Percentiles rank a stretch among this genome's conserved stretches.
These are phyloP conservation scores for Chlorospingus flavigularis DNA, from an alignment of 2,797 vertebrate genomes.

Conservation along the genomic window DNA sequence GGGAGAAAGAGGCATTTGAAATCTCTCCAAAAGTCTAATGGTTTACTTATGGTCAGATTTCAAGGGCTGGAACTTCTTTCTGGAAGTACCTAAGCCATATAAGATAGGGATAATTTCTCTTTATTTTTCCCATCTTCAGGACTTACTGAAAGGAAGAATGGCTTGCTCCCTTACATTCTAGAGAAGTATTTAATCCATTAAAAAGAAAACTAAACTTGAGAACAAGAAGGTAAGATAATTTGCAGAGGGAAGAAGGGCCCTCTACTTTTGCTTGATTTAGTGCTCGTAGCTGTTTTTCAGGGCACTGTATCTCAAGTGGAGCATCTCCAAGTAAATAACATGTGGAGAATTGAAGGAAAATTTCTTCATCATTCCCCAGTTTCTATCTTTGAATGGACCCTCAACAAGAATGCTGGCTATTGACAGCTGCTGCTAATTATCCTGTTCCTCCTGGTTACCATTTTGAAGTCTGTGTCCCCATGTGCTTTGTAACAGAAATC, in stretches of 20 bases:
- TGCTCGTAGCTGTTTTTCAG: neutral
- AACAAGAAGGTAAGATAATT: neutral
- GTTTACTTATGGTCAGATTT: neutral
- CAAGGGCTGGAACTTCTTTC: neutral
- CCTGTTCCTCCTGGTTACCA: neutral
- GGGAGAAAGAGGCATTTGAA: neutral
- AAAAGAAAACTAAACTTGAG: neutral
- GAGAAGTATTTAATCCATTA: neutral
- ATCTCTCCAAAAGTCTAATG: neutral
- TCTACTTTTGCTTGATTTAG: neutral
- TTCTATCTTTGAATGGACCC: neutral
- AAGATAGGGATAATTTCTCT: fast-evolving
- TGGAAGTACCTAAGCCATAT: neutral
- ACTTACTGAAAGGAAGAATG: neutral
- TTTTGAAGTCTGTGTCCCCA: neutral
- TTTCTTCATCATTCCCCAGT: neutral
- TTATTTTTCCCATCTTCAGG: neutral
- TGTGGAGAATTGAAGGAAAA: neutral
- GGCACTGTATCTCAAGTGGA: neutral
- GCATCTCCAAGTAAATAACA: neutral
- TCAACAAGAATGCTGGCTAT: neutral
- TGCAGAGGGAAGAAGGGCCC: neutral
- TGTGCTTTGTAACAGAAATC: neutral
- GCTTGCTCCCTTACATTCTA: neutral
- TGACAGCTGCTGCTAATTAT: neutral